Conservation (phyloP, 2,113 vertebrate genomes). For the Sebastes fasciatus region DNA sequence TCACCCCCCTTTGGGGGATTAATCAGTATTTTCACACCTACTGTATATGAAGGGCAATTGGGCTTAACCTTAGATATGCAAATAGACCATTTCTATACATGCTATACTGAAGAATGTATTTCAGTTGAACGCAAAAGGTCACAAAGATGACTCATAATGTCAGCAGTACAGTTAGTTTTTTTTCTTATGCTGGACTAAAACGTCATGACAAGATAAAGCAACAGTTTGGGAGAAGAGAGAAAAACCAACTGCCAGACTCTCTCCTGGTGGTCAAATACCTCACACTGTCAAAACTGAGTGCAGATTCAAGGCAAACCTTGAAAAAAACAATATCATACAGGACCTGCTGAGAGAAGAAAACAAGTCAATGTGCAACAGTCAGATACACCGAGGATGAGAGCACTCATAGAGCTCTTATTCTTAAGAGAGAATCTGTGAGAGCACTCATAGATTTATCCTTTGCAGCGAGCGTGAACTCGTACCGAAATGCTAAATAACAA, state of each 20-base stretch:
- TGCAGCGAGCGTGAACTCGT: slow-evolving; percentile 38
- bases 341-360: slow-evolving; percentile 49
- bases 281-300: slow-evolving; percentile 34
- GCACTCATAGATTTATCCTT: slow-evolving; percentile 46
- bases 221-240: slow-evolving; percentile 25
- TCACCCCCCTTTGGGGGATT: slow-evolving; percentile 58
- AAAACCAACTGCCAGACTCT: slow-evolving; percentile 18
- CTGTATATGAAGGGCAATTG: slow-evolving; percentile 63
- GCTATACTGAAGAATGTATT: slow-evolving; percentile 14
- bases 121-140: slow-evolving; percentile 55
- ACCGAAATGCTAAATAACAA: slow-evolving; percentile 65
- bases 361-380: slow-evolving; percentile 62
- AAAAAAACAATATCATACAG: slow-evolving; percentile 52
- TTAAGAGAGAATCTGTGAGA: slow-evolving; percentile 59
- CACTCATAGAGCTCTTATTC: slow-evolving; percentile 45
- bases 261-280: slow-evolving; percentile 39
- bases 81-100: slow-evolving; percentile 36
- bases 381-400: slow-evolving; percentile 43
- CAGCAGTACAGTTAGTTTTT: background rate
- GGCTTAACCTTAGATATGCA: slow-evolving; percentile 65
- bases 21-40: slow-evolving; percentile 73
- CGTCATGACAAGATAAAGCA: slow-evolving; percentile 27
- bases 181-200: background rate
- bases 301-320: slow-evolving; percentile 28
- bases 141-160: slow-evolving; percentile 30